These are phyloP conservation scores for Micrasema minimum DNA, from an alignment of 1,140 invertebrate genomes.

Conservation along the genomic window DNA sequence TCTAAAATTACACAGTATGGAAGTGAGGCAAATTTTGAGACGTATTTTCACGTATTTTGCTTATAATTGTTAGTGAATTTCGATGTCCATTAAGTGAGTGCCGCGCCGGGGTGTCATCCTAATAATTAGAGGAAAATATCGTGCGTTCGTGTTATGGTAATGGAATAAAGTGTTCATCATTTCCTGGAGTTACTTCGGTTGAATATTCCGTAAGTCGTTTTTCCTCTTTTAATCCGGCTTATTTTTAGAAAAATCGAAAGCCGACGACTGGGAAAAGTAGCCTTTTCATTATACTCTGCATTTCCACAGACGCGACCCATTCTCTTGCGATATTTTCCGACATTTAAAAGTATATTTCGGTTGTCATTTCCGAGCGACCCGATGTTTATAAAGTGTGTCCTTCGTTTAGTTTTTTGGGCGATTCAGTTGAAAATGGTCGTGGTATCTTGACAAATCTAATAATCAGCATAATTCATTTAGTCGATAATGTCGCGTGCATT, in stretches of 20 bases:
- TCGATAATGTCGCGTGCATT: conserved; percentile 22
- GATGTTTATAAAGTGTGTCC: conserved; percentile 35
- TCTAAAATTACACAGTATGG: conserved; percentile 43
- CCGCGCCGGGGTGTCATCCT: conserved; percentile 32
- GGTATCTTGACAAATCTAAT: neutral
- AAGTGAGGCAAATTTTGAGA: conserved; percentile 34
- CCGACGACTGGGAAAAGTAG: conserved; percentile 6
- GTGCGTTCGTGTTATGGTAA: conserved; percentile 30
- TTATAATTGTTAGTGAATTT: conserved; percentile 38
- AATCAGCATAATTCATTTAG: neutral
- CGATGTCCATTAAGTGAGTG: conserved; percentile 36
- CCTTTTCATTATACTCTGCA: conserved; percentile 13
- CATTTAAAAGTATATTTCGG: neutral
- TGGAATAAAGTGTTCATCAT: conserved; percentile 23
- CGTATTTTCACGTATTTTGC: conserved; percentile 44
- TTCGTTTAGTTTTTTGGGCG: conserved; percentile 18
- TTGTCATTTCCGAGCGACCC: conserved; percentile 19
- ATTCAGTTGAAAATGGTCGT: conserved; percentile 14
- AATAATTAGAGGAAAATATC: conserved; percentile 11
- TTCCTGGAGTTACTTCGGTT: conserved; percentile 36
- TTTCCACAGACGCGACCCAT: conserved; percentile 4
- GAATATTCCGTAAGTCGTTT: conserved; percentile 44
- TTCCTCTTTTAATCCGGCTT: conserved; percentile 28
- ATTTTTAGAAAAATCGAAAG: conserved; percentile 44
- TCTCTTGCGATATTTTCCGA: neutral